Evolutionary conservation across 2,113 vertebrate species (phyloP), one percentile per base, ranked within the genome.

Genomic region (Hippocampus guttulatus): DNA sequence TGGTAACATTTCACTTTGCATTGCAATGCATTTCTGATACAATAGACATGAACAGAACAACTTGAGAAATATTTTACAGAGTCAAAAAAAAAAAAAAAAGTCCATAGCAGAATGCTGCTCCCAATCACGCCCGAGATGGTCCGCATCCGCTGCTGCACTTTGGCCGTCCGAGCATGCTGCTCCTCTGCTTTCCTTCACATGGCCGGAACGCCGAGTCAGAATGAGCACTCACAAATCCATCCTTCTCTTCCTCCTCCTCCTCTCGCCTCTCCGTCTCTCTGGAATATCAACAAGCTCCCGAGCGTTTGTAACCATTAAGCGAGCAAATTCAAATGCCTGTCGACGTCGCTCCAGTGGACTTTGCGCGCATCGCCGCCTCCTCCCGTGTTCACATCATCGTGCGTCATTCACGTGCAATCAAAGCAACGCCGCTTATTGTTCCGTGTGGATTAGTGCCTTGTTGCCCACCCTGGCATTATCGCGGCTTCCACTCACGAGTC

Each of bases 141-240:
- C 80, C 79, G 81, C 84, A 86, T 91, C 86, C 84, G 88, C 86
- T 90, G 83, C 81, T 83, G 82, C 85, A 88, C 82, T 83, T 86
- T 66, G 81, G 85, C 82, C 74, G 76, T 57, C 78, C 82, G 76
- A 80, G 80, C 88, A 71, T 79, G 85, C 84, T 86, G 89, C 82
- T 84, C 86, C 84, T 88, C 88, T 88, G 89, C 88, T 83, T 85
- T 61, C 73, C 79, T 77, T 85, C 82, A 75, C 81, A 79, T 65
- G 83, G 81, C 81, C 62, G 75, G 88, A 73, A 87, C 87, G 86
- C 77, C 78, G 83, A 86, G 87, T 90, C 89, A 87, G 3, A 89
- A 86, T 55, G 75, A 81, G 78, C 30, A 73, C 82, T 76, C 81
- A 79, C 85, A 89, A 87, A 38, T 71, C 62, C 21, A 9, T 64